Base-by-base conservation (phyloP, 1,140 invertebrate species). In the Cyclargus thomasi region DNA sequence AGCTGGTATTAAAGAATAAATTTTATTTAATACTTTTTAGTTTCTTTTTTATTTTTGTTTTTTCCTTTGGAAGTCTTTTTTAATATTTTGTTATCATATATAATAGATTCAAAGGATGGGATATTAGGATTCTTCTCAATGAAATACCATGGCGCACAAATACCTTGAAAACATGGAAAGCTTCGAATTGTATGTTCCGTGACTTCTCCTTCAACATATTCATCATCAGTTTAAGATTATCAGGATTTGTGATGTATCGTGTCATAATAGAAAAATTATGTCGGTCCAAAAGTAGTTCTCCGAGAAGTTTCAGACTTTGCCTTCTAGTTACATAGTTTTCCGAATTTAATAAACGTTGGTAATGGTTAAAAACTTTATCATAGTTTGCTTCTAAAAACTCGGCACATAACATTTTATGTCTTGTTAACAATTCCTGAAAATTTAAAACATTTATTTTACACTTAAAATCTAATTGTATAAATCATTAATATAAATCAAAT, bases 221-320 rank as follows among this genome's bases (percentile, higher is more conserved):
- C 99, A 99, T 99, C 99, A 99, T 99, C 69, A 99, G 93, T 88
- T 99, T 99, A 62, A 99, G 93, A 93, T 99, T 99, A 84, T 99
- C 98, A 14, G 98, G 98, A 92, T 99, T 99, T 72, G 97, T 99
- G 91, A 99, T 99, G 92, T 99, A 99, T 77, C 95, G 94, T 63
- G 98, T 99, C 98, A 99, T 99, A 64, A 99, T 97, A 71, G 96
- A 98, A 92, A 99, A 99, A 93, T 99, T 99, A 90, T 99, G 98
- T 87, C 99, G 94, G 91, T 99, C 99, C 74, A 99, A 93, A 72
- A 99, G 91, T 74, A 99, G 92, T 93, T 99, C 99, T 29, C 99
- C 99, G 63, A 99, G 92, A 74, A 99, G 91, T 93, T 99, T 99
- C 64, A 99, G 93, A 87, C 98, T 99, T 91, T 99, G 99, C 85